Percentiles rank a stretch among this genome's conserved stretches.
Evolutionary conservation across 2,113 vertebrate genomes (phyloP).

Genomic region (Gadus chalcogrammus): DNA sequence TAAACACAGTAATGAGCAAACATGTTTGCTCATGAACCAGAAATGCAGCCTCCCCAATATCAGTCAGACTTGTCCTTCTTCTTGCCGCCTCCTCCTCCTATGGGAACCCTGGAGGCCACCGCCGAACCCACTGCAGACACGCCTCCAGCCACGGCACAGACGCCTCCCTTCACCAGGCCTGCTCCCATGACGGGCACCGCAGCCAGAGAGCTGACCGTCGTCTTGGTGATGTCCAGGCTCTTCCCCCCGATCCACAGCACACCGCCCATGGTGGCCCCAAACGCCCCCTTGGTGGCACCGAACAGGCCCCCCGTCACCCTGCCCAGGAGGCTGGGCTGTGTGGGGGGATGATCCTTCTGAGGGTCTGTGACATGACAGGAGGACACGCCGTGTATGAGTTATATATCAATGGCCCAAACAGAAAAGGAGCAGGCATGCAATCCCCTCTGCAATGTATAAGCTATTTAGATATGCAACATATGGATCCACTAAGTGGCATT

Average conservation of each 20-base stretch:
- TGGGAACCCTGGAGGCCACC: conserved; percentile 90
- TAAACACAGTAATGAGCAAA: conserved; percentile 7
- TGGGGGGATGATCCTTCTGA: conserved; percentile 84
- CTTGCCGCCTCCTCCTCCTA: conserved; percentile 72
- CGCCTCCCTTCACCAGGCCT: conserved; percentile 88
- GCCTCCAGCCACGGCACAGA: conserved; percentile 88
- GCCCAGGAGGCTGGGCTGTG: conserved; percentile 87
- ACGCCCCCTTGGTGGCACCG: conserved; percentile 90
- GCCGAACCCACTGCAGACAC: conserved; percentile 88
- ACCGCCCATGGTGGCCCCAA: conserved; percentile 89
- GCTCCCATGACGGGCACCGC: conserved; percentile 88
- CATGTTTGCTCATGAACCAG: conserved; percentile 5
- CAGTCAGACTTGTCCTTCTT: conserved; percentile 98
- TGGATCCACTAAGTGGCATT: too few species aligned
- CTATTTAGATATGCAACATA: too few species aligned
- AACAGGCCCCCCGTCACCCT: conserved; percentile 90
- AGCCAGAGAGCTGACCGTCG: conserved; percentile 84
- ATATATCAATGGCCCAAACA: too few species aligned
- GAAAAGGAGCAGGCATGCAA: too few species aligned
- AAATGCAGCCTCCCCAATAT: conserved; percentile 27
- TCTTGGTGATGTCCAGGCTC: conserved; percentile 90
- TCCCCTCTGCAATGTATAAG: too few species aligned
- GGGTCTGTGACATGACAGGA: conserved; percentile 66
- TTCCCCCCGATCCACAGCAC: conserved; percentile 96
- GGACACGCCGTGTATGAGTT: background rate